phyloP scores from a whole-genome alignment of 2,113 vertebrate species.

The Capreolus pygargus region DNA sequence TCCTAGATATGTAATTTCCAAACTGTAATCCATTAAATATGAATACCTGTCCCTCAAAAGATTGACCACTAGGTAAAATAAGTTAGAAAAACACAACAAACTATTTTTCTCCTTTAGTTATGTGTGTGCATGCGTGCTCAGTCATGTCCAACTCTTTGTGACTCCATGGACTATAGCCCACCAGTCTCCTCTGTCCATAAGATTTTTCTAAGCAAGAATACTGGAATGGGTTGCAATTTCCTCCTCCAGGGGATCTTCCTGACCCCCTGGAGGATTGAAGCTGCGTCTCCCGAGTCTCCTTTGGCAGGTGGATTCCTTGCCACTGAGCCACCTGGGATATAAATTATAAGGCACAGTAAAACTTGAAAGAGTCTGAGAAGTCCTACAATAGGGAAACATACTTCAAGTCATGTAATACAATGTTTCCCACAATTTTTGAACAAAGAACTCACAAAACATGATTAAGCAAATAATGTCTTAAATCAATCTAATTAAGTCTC shows the following conservation, averaged over 20 bases:
- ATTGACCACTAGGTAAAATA: not conserved
- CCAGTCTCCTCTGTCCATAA: not conserved
- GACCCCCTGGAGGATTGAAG: not conserved
- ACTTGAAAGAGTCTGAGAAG: not conserved
- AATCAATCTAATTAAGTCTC: conserved; percentile 31
- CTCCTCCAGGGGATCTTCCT: not conserved
- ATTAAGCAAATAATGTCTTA: conserved; percentile 32
- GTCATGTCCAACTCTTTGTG: not conserved
- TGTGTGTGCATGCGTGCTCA: not conserved
- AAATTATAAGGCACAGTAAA: not conserved
- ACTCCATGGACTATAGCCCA: not conserved
- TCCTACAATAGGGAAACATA: not conserved
- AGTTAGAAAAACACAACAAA: not conserved
- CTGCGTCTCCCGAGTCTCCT: not conserved
- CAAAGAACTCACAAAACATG: not conserved
- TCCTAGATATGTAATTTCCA: not conserved
- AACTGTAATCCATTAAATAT: not conserved
- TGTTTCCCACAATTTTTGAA: not conserved
- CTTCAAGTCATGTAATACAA: conserved; percentile 29
- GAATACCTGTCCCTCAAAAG: not conserved
- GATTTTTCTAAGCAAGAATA: not conserved
- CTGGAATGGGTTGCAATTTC: not conserved
- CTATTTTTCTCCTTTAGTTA: not conserved
- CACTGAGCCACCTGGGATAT: not conserved
- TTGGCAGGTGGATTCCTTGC: not conserved